These are phyloP conservation scores for Calosoma granatense DNA, from an alignment of 1,140 invertebrate genomes.

Conservation along the genomic window DNA sequence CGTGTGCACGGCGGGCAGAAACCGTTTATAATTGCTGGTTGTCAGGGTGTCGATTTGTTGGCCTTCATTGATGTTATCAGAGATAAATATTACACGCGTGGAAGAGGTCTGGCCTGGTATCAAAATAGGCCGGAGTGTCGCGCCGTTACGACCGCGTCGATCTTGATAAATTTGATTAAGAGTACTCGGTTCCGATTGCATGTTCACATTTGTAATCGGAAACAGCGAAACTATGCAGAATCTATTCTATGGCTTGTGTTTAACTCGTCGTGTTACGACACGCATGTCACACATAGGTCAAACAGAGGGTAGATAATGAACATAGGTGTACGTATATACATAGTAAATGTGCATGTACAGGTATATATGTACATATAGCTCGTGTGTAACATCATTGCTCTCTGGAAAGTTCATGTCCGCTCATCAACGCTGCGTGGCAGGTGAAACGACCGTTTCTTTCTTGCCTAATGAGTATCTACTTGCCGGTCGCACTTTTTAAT, in stretches of 20 bases:
- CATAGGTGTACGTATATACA: background rate
- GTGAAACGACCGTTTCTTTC: background rate
- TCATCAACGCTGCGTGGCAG: too few species aligned
- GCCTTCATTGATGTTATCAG: constrained; percentile 31
- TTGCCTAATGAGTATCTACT: background rate
- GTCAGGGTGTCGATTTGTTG: constrained; percentile 37
- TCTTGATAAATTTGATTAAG: constrained; percentile 35
- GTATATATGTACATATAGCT: background rate
- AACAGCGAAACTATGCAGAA: constrained; percentile 34
- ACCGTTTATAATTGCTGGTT: constrained; percentile 29
- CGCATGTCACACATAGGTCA: too few species aligned
- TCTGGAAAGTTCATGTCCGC: too few species aligned
- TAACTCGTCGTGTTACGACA: too few species aligned
- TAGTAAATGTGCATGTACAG: background rate
- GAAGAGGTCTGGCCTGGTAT: constrained; percentile 18
- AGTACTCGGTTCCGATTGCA: constrained; percentile 33
- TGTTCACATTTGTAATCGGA: constrained; percentile 26
- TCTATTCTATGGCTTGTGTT: too few species aligned
- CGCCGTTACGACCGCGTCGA: constrained; percentile 15
- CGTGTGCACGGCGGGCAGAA: background rate
- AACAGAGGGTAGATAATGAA: too few species aligned
- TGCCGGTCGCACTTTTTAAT: background rate
- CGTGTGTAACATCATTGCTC: too few species aligned
- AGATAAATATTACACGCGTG: constrained; percentile 33
- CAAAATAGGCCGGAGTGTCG: constrained; percentile 5